Evolutionary conservation across 2,888 invertebrate species (phyloP).

Genomic region (Trichogramma evanescens): DNA sequence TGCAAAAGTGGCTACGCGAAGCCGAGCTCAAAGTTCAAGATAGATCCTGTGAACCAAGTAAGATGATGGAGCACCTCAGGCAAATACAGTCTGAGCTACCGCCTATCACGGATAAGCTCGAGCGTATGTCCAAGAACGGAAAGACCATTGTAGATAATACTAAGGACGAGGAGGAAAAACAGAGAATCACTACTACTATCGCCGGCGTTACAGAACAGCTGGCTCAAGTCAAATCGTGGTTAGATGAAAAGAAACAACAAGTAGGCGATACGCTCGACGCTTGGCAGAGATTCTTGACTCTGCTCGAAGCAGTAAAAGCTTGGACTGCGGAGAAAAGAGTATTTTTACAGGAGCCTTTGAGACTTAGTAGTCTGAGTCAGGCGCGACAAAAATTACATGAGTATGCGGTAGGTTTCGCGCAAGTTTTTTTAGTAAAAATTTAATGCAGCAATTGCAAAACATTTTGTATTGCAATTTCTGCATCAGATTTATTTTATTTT

Average conservation of each 20-base stretch:
- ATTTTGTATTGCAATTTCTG: background rate
- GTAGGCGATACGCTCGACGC: conserved; percentile 83
- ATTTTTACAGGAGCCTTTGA: conserved; percentile 72
- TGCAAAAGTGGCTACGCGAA: conserved; percentile 76
- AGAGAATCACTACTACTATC: conserved; percentile 68
- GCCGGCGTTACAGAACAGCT: conserved; percentile 72
- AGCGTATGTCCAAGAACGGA: conserved; percentile 71
- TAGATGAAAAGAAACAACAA: conserved; percentile 76
- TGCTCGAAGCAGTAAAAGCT: conserved; percentile 72
- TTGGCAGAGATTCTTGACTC: conserved; percentile 76
- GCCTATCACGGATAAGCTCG: conserved; percentile 66
- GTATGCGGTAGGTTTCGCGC: conserved; percentile 61
- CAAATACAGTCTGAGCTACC: conserved; percentile 70
- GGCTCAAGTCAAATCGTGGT: conserved; percentile 67
- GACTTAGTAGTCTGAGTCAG: conserved; percentile 70
- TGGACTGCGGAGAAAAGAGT: conserved; percentile 79
- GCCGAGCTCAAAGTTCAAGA: conserved; percentile 80
- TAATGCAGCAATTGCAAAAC: background rate
- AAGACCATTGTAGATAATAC: conserved; percentile 73
- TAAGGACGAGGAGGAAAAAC: conserved; percentile 69
- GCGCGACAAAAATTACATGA: conserved; percentile 80
- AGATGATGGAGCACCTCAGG: conserved; percentile 70
- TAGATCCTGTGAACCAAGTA: conserved; percentile 68
- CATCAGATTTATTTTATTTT: conserved; percentile 13
- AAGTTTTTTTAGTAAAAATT: background rate